These are phyloP conservation scores for Lapara coniferarum DNA, from an alignment of 2,888 invertebrate species.

Conservation along the genomic window DNA sequence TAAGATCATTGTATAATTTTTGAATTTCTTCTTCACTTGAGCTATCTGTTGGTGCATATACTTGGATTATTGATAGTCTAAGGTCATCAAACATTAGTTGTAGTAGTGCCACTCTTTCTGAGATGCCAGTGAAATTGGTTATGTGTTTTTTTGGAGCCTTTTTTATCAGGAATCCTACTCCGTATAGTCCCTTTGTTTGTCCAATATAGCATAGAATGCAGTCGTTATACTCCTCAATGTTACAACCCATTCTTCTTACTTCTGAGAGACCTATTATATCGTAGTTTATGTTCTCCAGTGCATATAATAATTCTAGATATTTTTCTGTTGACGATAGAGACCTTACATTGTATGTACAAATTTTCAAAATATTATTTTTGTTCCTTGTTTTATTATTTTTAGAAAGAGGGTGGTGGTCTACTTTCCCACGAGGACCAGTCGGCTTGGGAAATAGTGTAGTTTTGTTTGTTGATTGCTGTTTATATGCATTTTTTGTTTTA, in stretches of 20 bases:
- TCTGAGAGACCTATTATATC: conserved; percentile 27
- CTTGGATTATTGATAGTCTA: conserved; percentile 33
- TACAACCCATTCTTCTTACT: conserved; percentile 5
- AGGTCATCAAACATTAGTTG: neutral
- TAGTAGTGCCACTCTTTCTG: conserved; percentile 6
- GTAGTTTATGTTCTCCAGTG: conserved; percentile 11
- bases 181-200: conserved; percentile 5
- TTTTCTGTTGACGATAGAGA: conserved; percentile 23
- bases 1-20: conserved; percentile 32
- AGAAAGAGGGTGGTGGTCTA: neutral
- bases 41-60: conserved; percentile 36
- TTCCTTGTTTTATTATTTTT: neutral
- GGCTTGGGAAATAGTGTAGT: neutral
- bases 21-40: conserved; percentile 32
- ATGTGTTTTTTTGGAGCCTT: neutral
- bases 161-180: conserved; percentile 23
- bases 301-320: conserved; percentile 12
- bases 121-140: neutral
- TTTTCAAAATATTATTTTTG: neutral
- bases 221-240: conserved; percentile 23
- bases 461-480: neutral
- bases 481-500: neutral
- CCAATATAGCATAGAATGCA: conserved; percentile 25
- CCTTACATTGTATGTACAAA: conserved; percentile 29
- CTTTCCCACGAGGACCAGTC: neutral